phyloP scores from a whole-genome alignment of 2,797 vertebrate species.

The Tokudaia tokunoshimensis region DNA sequence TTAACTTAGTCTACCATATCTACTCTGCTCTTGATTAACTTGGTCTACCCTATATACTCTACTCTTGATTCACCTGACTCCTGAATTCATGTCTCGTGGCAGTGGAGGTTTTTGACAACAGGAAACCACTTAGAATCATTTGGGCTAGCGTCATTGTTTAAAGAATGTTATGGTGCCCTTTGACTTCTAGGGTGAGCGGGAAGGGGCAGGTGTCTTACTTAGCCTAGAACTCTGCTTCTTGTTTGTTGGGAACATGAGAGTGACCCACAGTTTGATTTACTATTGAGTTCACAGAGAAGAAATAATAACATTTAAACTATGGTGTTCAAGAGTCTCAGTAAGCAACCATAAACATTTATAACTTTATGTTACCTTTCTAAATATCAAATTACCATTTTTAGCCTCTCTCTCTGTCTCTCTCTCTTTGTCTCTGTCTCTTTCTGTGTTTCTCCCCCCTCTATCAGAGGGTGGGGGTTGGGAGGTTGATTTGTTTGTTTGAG shows the following conservation, averaged over 20 bases:
- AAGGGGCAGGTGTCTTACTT: not conserved
- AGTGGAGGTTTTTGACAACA: not conserved
- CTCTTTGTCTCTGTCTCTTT: not conserved
- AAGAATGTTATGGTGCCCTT: not conserved
- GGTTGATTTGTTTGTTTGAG: not conserved
- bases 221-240: not conserved
- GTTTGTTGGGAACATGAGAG: not conserved
- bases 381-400: not conserved
- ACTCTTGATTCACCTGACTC: not conserved
- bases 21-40: not conserved
- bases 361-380: not conserved
- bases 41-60: not conserved
- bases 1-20: no score
- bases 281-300: not conserved
- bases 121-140: not conserved
- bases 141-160: slow-evolving; percentile 38
- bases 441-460: no score
- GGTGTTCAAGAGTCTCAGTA: not conserved
- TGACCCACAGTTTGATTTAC: not conserved
- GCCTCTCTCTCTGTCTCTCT: not conserved
- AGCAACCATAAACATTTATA: slow-evolving; percentile 3
- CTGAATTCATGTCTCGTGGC: not conserved
- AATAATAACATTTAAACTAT: not conserved
- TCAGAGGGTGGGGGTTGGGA: no score
- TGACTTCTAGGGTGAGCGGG: not conserved